Conservation (phyloP, 2,113 vertebrate species). For the Pedionomus torquatus region DNA sequence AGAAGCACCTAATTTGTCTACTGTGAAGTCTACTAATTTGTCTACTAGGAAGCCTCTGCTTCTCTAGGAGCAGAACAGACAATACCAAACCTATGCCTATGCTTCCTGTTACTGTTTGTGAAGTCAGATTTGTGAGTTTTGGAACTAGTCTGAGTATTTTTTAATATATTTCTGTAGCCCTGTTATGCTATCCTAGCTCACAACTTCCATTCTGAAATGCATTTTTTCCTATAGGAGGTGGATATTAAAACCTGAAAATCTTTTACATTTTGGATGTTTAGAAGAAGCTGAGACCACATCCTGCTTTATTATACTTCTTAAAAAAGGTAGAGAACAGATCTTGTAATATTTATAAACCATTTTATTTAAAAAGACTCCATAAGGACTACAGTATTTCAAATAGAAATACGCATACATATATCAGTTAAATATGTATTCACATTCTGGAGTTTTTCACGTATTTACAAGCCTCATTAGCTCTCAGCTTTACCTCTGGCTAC, state of each 20-base stretch:
- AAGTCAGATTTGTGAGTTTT: neutral
- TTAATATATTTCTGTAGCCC: neutral
- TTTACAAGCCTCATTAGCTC: neutral
- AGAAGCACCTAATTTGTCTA: neutral
- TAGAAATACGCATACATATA: neutral
- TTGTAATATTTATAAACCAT: neutral
- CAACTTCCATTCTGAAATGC: neutral
- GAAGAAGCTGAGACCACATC: neutral
- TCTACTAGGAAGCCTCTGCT: neutral
- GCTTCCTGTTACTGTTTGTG: neutral
- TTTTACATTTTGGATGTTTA: neutral
- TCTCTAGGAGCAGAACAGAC: neutral
- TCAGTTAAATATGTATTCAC: neutral
- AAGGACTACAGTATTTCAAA: neutral
- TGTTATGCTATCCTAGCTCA: neutral
- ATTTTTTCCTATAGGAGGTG: neutral
- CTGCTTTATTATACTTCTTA: neutral
- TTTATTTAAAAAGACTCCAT: neutral
- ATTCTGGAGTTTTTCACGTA: neutral
- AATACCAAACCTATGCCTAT: neutral
- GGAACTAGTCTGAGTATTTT: neutral
- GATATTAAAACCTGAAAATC: neutral
- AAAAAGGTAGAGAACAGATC: neutral
- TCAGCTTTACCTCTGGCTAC: neutral
- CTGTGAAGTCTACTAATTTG: conserved; percentile 12